A percentile compares a stretch with the other conserved stretches of the same genome.
These are phyloP conservation scores for Alauda arvensis DNA, from an alignment of 2,797 vertebrate species.

Conservation along the genomic window DNA sequence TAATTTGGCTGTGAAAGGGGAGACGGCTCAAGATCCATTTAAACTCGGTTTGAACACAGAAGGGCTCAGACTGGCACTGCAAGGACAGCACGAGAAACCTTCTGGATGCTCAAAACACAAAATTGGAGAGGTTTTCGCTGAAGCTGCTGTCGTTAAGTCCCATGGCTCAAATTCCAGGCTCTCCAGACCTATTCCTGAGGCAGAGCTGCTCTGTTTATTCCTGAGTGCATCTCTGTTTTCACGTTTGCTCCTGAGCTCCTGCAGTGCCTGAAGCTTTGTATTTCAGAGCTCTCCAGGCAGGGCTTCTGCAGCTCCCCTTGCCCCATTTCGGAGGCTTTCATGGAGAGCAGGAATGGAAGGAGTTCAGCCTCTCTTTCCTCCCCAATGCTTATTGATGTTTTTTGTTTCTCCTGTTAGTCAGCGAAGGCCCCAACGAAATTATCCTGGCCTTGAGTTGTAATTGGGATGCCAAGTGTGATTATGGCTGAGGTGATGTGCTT, in stretches of 20 bases:
- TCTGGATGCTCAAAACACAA: rapidly evolving
- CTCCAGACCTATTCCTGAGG: background rate
- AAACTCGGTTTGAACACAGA: background rate
- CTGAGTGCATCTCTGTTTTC: background rate
- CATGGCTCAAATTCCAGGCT: background rate
- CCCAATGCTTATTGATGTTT: background rate
- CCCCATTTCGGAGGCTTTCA: rapidly evolving
- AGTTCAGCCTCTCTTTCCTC: background rate
- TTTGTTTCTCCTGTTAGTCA: background rate
- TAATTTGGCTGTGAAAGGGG: background rate
- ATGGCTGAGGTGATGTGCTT: background rate
- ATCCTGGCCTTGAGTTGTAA: background rate
- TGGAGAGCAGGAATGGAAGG: background rate
- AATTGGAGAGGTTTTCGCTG: background rate
- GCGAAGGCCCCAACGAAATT: slow-evolving; percentile 16
- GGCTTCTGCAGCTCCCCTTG: background rate
- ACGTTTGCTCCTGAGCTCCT: rapidly evolving
- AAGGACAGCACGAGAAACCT: background rate
- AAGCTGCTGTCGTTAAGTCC: background rate
- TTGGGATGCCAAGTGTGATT: slow-evolving; percentile 40
- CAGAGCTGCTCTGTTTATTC: background rate
- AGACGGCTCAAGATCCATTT: rapidly evolving
- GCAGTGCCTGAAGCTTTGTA: background rate
- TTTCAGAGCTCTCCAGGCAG: background rate
- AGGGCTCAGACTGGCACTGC: rapidly evolving